Evolutionary conservation across 1,140 invertebrate species (phyloP), one percentile per base, ranked within the genome.

Genomic region (Vanessa tameamea): DNA sequence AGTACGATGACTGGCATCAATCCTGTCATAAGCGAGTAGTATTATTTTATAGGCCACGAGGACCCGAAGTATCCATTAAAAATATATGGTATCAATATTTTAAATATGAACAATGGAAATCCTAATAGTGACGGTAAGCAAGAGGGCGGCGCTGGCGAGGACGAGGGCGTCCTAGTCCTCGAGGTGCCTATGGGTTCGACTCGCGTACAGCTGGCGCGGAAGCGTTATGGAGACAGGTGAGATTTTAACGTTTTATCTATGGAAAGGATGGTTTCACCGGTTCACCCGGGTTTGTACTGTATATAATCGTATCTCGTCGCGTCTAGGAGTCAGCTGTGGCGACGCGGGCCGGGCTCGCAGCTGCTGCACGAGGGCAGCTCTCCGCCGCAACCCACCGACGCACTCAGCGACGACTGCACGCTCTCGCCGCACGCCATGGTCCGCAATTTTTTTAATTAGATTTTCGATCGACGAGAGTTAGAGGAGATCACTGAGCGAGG

Each of bases 331-430:
- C 98, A 99, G 90, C 89, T 99, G n/a, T 99, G 99, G 99, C 94
- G 98, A 23, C 97, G 99, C 94, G 98, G 97, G 59, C 95, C 96
- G 0, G 95, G 95, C 79, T 97, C 97, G 3, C 96, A 98, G 90
- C 91, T 99, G 47, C 96, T 99, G 80, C 98, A 99, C 87, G 98
- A 99, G 93, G 98, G 98, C 75, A 97, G 96, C 76, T 95, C 94
- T 16, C 94, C 95, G 12, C 95, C 95, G n/a, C 91, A 92, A 77
- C 87, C 89, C 15, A 90, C 91, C 6, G 82, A 92, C 67, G 90
- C 91, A 70, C 87, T 93, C 0, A 87, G 91, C 3, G 93, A 93
- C 64, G 91, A 90, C 4, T 84, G 88, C 37, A 78, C 84, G 48
- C 75, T 90, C 0, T 87, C 88, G 7, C 86, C 88, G 2, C 89